A percentile compares a stretch with the other conserved stretches of the same genome.
Evolutionary conservation across 2,888 invertebrate species (phyloP).

Genomic region (Caenorhabditis japonica): DNA sequence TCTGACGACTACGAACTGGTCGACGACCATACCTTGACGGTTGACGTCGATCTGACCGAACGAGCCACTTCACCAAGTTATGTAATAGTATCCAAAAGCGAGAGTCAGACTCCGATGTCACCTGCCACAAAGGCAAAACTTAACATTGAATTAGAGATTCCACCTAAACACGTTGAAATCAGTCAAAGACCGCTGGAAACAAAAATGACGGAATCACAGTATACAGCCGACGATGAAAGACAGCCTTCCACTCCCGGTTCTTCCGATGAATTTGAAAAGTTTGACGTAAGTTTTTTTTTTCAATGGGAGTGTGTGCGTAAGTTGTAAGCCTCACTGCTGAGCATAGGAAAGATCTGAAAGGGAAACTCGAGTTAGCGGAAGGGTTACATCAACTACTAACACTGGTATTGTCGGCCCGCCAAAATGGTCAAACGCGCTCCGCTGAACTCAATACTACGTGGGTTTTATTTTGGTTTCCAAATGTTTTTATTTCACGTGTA

Average conservation of each 20-base stretch:
- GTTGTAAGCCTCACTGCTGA: too few species aligned
- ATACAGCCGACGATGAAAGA: constrained; percentile 51
- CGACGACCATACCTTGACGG: constrained; percentile 59
- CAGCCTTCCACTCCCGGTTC: constrained; percentile 37
- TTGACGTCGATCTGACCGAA: constrained; percentile 65
- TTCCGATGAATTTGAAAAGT: constrained; percentile 43
- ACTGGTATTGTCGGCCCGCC: too few species aligned
- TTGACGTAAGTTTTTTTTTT: constrained; percentile 19
- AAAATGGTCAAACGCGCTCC: too few species aligned
- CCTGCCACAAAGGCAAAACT: constrained; percentile 56
- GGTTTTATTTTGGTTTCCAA: too few species aligned
- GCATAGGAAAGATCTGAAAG: too few species aligned
- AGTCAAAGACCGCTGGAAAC: constrained; percentile 28
- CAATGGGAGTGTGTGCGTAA: too few species aligned
- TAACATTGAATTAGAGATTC: constrained; percentile 51
- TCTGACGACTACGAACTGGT: constrained; percentile 62
- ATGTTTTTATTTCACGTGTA: too few species aligned
- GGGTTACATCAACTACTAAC: too few species aligned
- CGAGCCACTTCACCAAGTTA: constrained; percentile 59
- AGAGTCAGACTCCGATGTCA: constrained; percentile 56
- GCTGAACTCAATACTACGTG: too few species aligned
- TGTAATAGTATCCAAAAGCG: constrained; percentile 62
- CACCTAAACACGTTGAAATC: constrained; percentile 1
- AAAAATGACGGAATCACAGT: constrained; percentile 44
- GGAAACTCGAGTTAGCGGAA: too few species aligned